These are phyloP conservation scores for Phrynocephalus versicolor DNA, from an alignment of 2,113 vertebrate genomes.

Conservation along the genomic window DNA sequence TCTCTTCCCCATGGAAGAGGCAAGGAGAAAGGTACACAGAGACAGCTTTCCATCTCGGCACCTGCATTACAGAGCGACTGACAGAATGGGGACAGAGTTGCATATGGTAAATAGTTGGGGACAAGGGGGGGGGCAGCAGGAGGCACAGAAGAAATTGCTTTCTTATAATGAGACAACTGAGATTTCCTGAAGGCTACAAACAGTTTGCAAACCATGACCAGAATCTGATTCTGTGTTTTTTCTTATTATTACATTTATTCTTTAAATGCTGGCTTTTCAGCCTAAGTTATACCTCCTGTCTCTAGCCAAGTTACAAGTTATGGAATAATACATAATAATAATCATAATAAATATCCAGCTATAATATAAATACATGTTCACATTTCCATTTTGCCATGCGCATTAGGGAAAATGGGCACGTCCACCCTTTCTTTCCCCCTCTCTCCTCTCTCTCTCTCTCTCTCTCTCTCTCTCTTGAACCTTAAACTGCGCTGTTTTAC, in stretches of 20 bases:
- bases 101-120: not conserved
- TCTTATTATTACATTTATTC: not conserved
- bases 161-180: not conserved
- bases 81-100: slow-evolving; percentile 33
- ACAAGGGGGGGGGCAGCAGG: not conserved
- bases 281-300: slow-evolving; percentile 15
- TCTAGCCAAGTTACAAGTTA: slow-evolving; percentile 36
- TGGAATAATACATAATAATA: slow-evolving; percentile 50
- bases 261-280: not conserved
- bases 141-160: not conserved
- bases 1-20: not conserved
- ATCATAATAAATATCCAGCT: slow-evolving; percentile 43
- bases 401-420: slow-evolving; percentile 38
- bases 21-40: not conserved
- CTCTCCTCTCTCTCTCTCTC: slow-evolving; percentile 3
- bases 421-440: not conserved
- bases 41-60: slow-evolving; percentile 15
- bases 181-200: not conserved
- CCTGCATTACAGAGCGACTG: not conserved
- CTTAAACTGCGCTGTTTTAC: slow-evolving; percentile 65
- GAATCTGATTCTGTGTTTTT: not conserved
- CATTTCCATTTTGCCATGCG: slow-evolving; percentile 40
- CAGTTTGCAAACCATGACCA: not conserved
- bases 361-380: slow-evolving; percentile 52
- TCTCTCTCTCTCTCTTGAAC: slow-evolving; percentile 40